Conservation (phyloP, 2,113 vertebrate species). For the Serinus canaria region DNA sequence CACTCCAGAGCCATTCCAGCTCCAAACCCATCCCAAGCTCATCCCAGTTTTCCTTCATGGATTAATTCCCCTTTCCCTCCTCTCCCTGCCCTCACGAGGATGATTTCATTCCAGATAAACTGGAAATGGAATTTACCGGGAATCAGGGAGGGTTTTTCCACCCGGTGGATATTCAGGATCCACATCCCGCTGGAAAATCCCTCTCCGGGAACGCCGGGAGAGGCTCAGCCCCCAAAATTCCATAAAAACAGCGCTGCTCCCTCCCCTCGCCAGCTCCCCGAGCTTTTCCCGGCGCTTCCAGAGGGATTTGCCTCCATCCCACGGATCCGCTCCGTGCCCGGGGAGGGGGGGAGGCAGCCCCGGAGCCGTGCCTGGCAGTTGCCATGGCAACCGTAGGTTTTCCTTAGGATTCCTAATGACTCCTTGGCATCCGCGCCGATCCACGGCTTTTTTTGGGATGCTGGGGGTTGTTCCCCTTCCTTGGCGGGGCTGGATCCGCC, state of each 20-base stretch:
- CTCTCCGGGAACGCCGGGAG: accelerated
- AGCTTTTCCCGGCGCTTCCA: not conserved
- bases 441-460: not conserved
- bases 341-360: constrained; percentile 35
- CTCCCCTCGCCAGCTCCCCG: accelerated
- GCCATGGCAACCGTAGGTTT: constrained; percentile 61
- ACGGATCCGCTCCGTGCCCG: not conserved
- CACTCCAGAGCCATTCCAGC: not conserved
- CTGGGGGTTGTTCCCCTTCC: not conserved
- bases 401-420: constrained; percentile 52
- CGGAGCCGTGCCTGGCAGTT: constrained; percentile 48
- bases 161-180: accelerated
- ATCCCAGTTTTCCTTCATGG: not conserved
- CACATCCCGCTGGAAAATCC: not conserved
- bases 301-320: not conserved
- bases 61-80: not conserved
- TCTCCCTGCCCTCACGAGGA: not conserved
- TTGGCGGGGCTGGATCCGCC: not conserved
- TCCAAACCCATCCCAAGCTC: not conserved
- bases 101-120: not conserved
- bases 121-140: not conserved
- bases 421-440: constrained; percentile 51
- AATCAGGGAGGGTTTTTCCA: not conserved
- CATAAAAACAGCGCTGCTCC: accelerated
- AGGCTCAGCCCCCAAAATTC: not conserved